Evolutionary conservation across 2,113 vertebrate genomes (phyloP).

Genomic region (Alligator mississippiensis): DNA sequence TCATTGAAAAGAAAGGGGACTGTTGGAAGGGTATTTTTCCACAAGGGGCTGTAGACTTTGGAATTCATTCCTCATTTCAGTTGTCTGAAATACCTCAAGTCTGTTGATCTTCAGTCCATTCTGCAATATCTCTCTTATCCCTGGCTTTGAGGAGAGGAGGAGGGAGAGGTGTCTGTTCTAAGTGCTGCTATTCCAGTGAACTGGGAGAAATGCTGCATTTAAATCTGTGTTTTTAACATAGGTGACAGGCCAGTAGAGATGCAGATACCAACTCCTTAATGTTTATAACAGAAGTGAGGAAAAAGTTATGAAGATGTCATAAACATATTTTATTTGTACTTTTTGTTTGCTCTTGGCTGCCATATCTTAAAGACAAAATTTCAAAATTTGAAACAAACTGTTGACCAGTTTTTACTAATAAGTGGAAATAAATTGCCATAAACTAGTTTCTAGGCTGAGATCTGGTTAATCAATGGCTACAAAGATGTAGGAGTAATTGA

Average conservation of each 20-base stretch:
- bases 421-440: not conserved
- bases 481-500: not conserved
- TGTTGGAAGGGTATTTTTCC: not conserved
- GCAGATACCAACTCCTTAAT: not conserved
- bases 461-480: not conserved
- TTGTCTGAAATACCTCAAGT: not conserved
- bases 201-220: not conserved
- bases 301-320: too few relatives aligned
- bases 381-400: not conserved
- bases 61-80: not conserved
- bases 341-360: not conserved
- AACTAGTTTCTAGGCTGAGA: not conserved
- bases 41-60: not conserved
- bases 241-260: not conserved
- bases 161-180: fast-evolving
- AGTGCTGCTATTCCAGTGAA: not conserved
- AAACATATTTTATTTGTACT: not conserved
- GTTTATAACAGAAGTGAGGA: not conserved
- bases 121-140: not conserved
- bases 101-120: not conserved
- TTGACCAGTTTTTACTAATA: not conserved
- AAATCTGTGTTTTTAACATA: not conserved
- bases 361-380: not conserved
- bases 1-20: not conserved
- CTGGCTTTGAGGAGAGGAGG: not conserved